Evolutionary conservation across 2,888 invertebrate genomes (phyloP), one percentile per base, ranked within the genome.

Genomic region (Antheraea yamamai): DNA sequence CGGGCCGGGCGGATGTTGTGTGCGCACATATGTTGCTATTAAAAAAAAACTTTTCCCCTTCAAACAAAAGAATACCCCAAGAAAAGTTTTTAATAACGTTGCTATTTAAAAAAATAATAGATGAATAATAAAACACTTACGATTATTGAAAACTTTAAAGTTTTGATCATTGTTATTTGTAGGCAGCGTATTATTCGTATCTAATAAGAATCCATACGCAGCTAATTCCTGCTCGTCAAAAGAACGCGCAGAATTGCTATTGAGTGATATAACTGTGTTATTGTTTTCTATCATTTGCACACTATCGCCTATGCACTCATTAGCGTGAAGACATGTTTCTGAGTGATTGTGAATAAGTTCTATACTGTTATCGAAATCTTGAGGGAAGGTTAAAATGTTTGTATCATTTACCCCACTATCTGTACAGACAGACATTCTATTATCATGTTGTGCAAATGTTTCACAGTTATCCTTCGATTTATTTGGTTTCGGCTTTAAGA

Each of bases 321-420:
- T 86, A 0, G 90, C 87, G 26, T 88, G 88, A 0, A 94, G 83
- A 76, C 94, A 95, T 0, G 94, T 92, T 75, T 94, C 94, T 0
- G 94, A 92, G 80, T 94, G 94, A 77, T 94, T 94, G 75, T 95
- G 94, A 78, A 94, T 93, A 1, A 94, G 87, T 64, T 94, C 92
- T 1, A 92, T 82, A 75, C 87, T 91, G 12, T 89, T 88, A 51
- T 88, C 84, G 0, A 78, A 78, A 18, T 81, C 80, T 26, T 85
- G 81, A 71, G 85, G 77, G 55, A 88, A 83, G 20, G 85, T 75
- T 52, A 84, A 85, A 1, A 88, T 88, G 35, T 81, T 88, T 0
- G 89, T 87, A 55, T 89, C 89, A 78, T 91, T 91, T 61, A 89
- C 91, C 20, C 89, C 91, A 80, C 88, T 91, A 74, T 91, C 91